A percentile compares a stretch with the other conserved stretches of the same genome.
These are phyloP conservation scores for Patella caerulea DNA, from an alignment of 2,888 invertebrate species.

Conservation along the genomic window DNA sequence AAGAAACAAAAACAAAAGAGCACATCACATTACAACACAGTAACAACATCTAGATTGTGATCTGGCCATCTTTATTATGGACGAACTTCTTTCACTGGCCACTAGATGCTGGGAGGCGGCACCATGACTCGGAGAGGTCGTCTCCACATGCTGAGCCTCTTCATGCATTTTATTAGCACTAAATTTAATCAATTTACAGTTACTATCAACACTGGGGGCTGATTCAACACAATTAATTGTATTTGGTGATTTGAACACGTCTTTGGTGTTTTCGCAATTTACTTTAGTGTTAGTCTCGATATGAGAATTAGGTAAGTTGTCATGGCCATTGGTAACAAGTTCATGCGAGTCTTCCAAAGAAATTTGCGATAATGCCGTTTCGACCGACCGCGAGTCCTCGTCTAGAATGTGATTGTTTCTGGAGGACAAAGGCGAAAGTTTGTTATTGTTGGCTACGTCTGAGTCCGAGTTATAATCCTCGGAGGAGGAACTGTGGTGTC, in stretches of 20 bases:
- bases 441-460: constrained; percentile 17
- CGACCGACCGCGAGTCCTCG: constrained; percentile 18
- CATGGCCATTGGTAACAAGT: constrained; percentile 12
- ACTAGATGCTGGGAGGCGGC: neutral
- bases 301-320: constrained; percentile 18
- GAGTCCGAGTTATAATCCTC: constrained; percentile 49
- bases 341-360: constrained; percentile 13
- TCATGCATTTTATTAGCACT: neutral
- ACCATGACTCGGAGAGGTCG: neutral
- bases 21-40: constrained; percentile 18
- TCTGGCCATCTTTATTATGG: neutral
- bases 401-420: neutral
- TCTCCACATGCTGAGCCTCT: constrained; percentile 2
- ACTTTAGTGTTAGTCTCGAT: no score
- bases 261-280: no score
- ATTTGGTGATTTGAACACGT: no score
- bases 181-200: neutral
- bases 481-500: constrained; percentile 65
- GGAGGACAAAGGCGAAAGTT: neutral
- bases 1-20: constrained; percentile 6
- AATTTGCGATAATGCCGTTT: constrained; percentile 28
- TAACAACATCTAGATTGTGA: constrained; percentile 3
- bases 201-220: neutral
- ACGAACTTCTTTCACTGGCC: neutral
- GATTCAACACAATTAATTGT: neutral